Evolutionary conservation across 2,113 vertebrate species (phyloP).

Genomic region (Illadopsis cleaveri): DNA sequence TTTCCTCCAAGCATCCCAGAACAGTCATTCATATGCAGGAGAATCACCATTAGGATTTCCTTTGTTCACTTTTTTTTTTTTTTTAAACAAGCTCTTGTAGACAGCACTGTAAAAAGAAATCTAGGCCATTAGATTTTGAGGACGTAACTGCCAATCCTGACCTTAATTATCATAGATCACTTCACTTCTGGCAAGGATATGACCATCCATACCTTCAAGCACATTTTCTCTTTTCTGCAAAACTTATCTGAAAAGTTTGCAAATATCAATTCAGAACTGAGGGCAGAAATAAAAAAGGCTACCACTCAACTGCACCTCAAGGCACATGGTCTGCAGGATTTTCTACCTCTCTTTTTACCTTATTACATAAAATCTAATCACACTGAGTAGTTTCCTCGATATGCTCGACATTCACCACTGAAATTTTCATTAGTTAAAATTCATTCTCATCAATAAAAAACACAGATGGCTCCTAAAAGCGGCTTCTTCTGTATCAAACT

Average conservation of each 20-base stretch:
- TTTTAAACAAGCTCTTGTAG: not conserved
- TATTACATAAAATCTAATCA: not conserved
- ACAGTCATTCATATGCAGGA: not conserved
- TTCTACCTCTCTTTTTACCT: not conserved
- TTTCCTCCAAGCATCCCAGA: not conserved
- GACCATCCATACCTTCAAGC: not conserved
- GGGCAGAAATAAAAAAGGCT: not conserved
- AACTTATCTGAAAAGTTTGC: not conserved
- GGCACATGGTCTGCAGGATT: not conserved
- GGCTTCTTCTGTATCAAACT: not conserved
- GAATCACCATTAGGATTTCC: not conserved
- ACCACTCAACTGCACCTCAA: not conserved
- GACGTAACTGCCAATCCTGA: not conserved
- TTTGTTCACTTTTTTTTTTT: not conserved
- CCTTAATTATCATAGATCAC: not conserved
- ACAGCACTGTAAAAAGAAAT: not conserved
- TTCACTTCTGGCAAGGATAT: not conserved
- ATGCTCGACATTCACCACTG: not conserved
- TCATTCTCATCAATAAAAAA: slow-evolving; percentile 21
- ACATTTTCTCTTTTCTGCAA: not conserved
- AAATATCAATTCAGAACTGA: not conserved
- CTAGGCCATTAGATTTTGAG: not conserved
- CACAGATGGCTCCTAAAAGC: slow-evolving; percentile 27
- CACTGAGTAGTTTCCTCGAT: not conserved
- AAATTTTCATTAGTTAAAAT: slow-evolving; percentile 39